Base-by-base conservation (phyloP, 2,113 vertebrate species). In the Piaya cayana region DNA sequence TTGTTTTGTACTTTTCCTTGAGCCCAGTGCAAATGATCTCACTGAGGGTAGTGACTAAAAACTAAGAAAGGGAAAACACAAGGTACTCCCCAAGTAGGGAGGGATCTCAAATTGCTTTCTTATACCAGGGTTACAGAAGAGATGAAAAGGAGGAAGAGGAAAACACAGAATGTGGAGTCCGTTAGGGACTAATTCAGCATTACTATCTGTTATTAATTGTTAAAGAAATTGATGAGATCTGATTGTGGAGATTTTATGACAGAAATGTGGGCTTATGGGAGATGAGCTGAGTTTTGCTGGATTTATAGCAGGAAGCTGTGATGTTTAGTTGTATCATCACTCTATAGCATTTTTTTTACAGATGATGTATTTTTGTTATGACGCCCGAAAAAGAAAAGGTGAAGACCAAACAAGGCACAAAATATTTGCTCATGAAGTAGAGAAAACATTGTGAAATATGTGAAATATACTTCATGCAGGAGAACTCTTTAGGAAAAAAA, bases 1-100 rank as follows among this genome's bases (percentile, higher is more conserved):
- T 68, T 29, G 23, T 45, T 80, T 67, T 75, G 37, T 53, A 71
- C 43, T 58, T 88, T 82, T 75, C 10, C 34, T 63, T 34, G 18
- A 63, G 30, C 16, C n/a, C 36, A 30, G 37, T 50, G 34, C 7
- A 85, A 80, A 20, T 0, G 7, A 67, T 34, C 5, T 34, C 3
- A 2, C 22, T n/a, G 42, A 82, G 18, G 17, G 47, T 79, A 0
- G 0, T 49, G n/a, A 30, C 76, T 63, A 34, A 70, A 86, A 79
- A 32, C 0, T 43, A 92, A 16, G 36, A 49, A 22, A 43, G 42
- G 9, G 58, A 78, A 88, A 58, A 1, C 11, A 62, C 22, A 8
- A 79, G 45, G 12, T 59, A 11, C 3, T 47, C 26, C 9, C 12
- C 9, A 0, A 1, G 9, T 13, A 83, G 15, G 5, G 26, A 60